Evolutionary conservation across 1,140 invertebrate species (phyloP), one percentile per base, ranked within the genome.

Genomic region (Hyles vespertilio): DNA sequence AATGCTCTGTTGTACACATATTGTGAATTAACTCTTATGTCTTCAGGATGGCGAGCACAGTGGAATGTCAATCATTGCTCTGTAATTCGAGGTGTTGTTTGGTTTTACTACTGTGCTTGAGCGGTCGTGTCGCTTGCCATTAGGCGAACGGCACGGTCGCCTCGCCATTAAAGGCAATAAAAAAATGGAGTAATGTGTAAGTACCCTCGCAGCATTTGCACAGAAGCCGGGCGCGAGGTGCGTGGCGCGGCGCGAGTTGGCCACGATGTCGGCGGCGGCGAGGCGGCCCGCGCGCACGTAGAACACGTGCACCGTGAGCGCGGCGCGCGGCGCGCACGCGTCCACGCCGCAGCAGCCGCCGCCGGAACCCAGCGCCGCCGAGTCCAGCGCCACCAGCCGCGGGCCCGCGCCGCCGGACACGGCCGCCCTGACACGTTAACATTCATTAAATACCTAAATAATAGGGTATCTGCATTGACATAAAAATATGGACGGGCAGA

Each of bases 291-390:
- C 92, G 81, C 95, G 94, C 0, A 98, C 96, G 83, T 99, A 99
- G 89, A 99, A 98, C 61, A 99, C 92, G 82, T 98, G 97, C 63
- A 96, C 96, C 0, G 98, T 99, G 78, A 99, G 97, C 72, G 94
- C 94, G 5, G 96, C 97, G 65, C 97, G 91, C 34, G 94, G 92
- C 70, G 96, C 96, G 61, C 95, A 94, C 46, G 91, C 91, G 87
- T 98, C 96, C 46, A 98, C 84, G 34, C 91, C 96, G 94, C 50
- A 99, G 84, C 63, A n/a, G 95, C 93, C 8, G 90, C 93, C 10
- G n/a, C 96, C 81, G 77, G 98, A 96, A 11, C 93, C 94, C 8
- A 92, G 77, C 50, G 92, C 90, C 6, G 91, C 91, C 34, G 93
- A 93, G 88, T 98, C 95, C 52, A 99, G 88, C 34, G 95, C 94